A percentile compares a stretch with the other conserved stretches of the same genome.
Conservation (phyloP, 2,113 vertebrate species). For the Chloroceryle aenea region DNA sequence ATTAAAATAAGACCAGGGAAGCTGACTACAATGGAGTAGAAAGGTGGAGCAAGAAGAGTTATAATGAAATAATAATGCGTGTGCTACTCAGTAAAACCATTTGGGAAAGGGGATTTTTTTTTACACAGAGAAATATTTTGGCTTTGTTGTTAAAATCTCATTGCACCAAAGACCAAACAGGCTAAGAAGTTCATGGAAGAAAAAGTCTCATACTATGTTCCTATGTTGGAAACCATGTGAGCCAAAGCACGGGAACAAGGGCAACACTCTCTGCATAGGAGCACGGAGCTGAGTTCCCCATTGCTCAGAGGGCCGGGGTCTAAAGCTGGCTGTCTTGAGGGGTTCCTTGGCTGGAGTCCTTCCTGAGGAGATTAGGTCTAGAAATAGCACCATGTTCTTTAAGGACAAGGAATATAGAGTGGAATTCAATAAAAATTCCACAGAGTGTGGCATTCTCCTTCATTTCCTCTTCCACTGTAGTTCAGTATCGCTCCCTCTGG, state of each 20-base stretch:
- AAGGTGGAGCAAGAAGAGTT: background rate
- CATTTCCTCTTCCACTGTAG: constrained; percentile 22
- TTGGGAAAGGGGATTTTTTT: background rate
- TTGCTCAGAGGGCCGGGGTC: background rate
- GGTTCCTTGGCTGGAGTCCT: background rate
- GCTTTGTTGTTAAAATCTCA: background rate
- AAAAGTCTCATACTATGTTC: background rate
- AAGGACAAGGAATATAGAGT: background rate
- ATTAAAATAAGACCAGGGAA: background rate
- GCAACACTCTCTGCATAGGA: background rate
- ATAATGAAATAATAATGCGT: background rate
- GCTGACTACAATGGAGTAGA: background rate
- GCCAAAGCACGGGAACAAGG: background rate
- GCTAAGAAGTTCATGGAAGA: background rate
- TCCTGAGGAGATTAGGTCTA: background rate
- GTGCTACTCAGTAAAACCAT: background rate
- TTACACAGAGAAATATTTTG: background rate
- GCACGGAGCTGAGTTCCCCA: background rate
- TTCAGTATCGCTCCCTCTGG: background rate
- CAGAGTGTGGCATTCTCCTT: background rate
- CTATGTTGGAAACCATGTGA: background rate
- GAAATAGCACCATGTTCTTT: background rate
- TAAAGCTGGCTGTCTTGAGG: background rate
- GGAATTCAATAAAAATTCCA: constrained; percentile 45
- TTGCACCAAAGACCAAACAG: background rate